phyloP scores from a whole-genome alignment of 2,888 invertebrate species.

The Myopa testacea region DNA sequence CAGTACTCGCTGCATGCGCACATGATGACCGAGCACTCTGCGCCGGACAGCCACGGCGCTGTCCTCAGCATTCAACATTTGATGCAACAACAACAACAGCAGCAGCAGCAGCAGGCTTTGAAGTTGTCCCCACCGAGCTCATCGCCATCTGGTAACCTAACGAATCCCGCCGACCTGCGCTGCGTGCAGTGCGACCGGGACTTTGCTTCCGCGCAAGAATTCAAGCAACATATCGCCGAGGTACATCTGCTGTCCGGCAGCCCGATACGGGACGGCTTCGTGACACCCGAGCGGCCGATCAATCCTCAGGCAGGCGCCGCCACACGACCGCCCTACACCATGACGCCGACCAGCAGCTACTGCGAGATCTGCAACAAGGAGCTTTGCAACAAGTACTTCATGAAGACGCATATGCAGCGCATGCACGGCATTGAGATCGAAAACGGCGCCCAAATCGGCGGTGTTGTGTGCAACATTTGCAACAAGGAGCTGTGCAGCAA shows the following conservation, averaged over 20 bases:
- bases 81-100: slow-evolving; percentile 47
- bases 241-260: slow-evolving; percentile 70
- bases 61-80: slow-evolving; percentile 33
- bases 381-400: slow-evolving; percentile 99
- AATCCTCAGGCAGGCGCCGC: slow-evolving; percentile 50
- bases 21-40: slow-evolving; percentile 65
- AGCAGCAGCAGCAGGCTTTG: slow-evolving; percentile 47
- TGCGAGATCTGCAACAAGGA: slow-evolving; percentile 99
- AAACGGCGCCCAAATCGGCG: slow-evolving; percentile 91
- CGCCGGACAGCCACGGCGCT: slow-evolving; percentile 44
- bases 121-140: slow-evolving; percentile 60
- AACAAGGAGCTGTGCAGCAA: slow-evolving; percentile 98
- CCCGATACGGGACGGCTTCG: slow-evolving; percentile 68
- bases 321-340: slow-evolving; percentile 71
- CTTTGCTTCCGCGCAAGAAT: slow-evolving; percentile 77
- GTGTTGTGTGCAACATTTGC: slow-evolving; percentile 96
- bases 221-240: slow-evolving; percentile 78
- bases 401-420: slow-evolving; percentile 99
- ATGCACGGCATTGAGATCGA: slow-evolving; percentile 97
- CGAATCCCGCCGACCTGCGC: slow-evolving; percentile 52
- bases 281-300: slow-evolving; percentile 69
- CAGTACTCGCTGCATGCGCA: slow-evolving; percentile 75
- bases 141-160: slow-evolving; percentile 49
- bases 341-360: slow-evolving; percentile 84
- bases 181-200: slow-evolving; percentile 68